Base-by-base conservation (phyloP, 2,113 vertebrate genomes). In the Patagioenas fasciata region DNA sequence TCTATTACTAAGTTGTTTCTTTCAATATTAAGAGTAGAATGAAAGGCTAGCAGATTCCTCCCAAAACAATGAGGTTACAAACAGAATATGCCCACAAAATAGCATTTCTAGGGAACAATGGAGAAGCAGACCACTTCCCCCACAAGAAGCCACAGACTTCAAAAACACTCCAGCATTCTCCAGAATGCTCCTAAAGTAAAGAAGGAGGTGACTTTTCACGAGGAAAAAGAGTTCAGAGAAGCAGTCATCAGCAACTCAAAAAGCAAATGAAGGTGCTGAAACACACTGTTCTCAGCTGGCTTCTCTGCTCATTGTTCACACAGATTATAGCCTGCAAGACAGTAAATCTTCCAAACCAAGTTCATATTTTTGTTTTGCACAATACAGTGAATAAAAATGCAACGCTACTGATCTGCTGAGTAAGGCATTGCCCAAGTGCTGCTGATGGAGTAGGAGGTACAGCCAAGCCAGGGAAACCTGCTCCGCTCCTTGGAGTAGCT, bases 161-260 rank as follows among this genome's bases (percentile, higher is more conserved):
- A 5, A 48, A 53, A 80, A 26, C 13, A 53, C 4, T 60, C 18
- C 25, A 31, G 29, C 10, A 15, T 11, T 66, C 67, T 32, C 40
- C 20, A 74, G 34, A 84, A 62, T 3, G 3, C 13, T 92, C 8
- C 64, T 36, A 23, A 80, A 79, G n/a, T 1, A 44, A 81, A 40
- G 0, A 0, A 17, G 38, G 25, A 61, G 20, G 9, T 61, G 40
- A 79, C n/a, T 17, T 4, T 21, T 13, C 10, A 11, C 3, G 4
- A 82, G 14, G 4, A 82, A 9, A 9, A 60, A 69, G 13, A 61
- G 19, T 58, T 83, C 75, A 57, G 15, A 81, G 32, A 29, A 80
- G 34, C 2, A 5, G n/a, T 34, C 28, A 75, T 8, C 38, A 60
- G 36, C 60, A 70, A 19, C 44, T 53, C 24, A 50, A 28, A 44